Conservation (phyloP, 2,113 vertebrate genomes). For the Xenotilapia longispinis region DNA sequence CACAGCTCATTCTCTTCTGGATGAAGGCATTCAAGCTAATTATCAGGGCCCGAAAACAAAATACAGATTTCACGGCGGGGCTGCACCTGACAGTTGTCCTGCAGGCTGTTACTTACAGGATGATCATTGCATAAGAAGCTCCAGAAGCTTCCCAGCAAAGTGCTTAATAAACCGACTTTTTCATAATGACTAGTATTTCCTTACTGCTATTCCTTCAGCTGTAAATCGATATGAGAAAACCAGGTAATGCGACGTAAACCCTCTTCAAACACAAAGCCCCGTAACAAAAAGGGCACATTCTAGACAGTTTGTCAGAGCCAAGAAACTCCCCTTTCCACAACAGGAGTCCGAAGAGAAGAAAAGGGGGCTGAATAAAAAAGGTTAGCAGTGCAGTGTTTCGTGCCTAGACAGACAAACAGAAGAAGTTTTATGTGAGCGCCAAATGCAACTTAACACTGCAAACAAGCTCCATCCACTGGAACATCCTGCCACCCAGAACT, state of each 20-base stretch:
- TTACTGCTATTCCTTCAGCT: neutral
- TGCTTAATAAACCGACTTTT: neutral
- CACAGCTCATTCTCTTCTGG: conserved; percentile 24
- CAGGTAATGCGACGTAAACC: conserved; percentile 49
- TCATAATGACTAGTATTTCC: neutral
- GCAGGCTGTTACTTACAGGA: neutral
- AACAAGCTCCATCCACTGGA: conserved; percentile 56
- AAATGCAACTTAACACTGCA: conserved; percentile 66
- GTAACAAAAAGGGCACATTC: conserved; percentile 41
- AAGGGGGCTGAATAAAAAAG: conserved; percentile 42
- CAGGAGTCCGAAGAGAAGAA: conserved; percentile 45
- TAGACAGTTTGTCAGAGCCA: conserved; percentile 35
- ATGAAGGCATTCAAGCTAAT: conserved; percentile 31
- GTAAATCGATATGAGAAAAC: conserved; percentile 37
- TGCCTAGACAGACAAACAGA: conserved; percentile 66
- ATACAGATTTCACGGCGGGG: neutral
- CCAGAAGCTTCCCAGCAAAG: neutral
- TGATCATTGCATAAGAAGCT: neutral
- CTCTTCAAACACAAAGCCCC: conserved; percentile 42
- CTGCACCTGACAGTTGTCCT: neutral
- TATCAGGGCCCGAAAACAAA: neutral
- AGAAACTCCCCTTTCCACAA: conserved; percentile 46
- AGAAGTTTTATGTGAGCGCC: conserved; percentile 64
- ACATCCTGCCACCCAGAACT: conserved; percentile 47
- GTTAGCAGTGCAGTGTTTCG: conserved; percentile 61